Evolutionary conservation across 2,113 vertebrate species (phyloP).

Genomic region (Trematomus loennbergii): DNA sequence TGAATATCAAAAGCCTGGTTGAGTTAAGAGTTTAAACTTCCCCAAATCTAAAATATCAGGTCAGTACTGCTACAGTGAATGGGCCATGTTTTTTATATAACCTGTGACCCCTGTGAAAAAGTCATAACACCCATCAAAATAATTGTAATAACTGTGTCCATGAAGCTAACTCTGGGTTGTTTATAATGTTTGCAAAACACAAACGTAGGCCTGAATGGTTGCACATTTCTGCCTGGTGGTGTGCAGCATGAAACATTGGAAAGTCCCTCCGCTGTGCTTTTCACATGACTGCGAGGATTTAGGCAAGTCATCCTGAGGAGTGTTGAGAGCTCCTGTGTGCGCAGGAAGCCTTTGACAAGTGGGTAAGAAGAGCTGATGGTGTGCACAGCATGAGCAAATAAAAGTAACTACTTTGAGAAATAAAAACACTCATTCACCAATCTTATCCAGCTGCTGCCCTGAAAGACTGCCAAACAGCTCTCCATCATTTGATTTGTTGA

Average conservation of each 20-base stretch:
- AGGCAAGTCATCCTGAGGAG: slow-evolving; percentile 2
- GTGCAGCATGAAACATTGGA: background rate
- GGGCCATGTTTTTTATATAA: background rate
- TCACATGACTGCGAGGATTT: slow-evolving; percentile 18
- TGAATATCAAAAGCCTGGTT: background rate
- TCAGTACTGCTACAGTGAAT: background rate
- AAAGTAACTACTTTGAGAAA: slow-evolving; percentile 45
- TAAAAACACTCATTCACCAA: slow-evolving; percentile 21
- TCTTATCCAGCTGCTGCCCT: background rate
- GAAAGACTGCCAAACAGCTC: background rate
- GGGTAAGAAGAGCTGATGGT: slow-evolving; percentile 11
- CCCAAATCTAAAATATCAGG: too few species aligned
- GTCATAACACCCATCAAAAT: background rate
- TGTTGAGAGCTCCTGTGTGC: slow-evolving; percentile 21
- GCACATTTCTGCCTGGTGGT: background rate
- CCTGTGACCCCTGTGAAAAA: background rate
- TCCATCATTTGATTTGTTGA: slow-evolving; percentile 26
- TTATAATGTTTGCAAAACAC: slow-evolving; percentile 3
- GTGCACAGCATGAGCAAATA: slow-evolving; percentile 9
- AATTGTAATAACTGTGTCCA: background rate
- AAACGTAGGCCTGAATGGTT: background rate
- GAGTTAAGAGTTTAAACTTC: background rate
- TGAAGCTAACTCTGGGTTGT: background rate
- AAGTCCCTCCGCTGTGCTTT: background rate
- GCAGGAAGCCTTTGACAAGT: background rate